phyloP scores from a whole-genome alignment of 1,140 invertebrate genomes.

The Thrips palmi region DNA sequence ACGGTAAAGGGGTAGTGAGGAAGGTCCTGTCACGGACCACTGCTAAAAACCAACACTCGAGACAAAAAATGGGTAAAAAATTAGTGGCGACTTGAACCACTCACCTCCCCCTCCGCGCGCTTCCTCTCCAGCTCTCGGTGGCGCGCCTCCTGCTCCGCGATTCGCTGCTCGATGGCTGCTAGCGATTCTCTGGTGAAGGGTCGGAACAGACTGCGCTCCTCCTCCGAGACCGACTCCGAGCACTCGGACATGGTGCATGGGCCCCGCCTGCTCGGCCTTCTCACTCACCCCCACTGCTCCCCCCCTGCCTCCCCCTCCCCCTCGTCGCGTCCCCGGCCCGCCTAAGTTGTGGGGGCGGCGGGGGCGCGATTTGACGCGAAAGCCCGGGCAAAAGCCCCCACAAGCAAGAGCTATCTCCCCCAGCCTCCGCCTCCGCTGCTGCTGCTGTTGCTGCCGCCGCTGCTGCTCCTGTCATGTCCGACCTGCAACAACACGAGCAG shows the following conservation, averaged over 20 bases:
- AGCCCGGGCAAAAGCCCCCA: too few relatives aligned
- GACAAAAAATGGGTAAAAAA: neutral
- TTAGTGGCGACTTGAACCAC: too few relatives aligned
- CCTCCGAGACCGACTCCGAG: conserved; percentile 76
- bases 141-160: conserved; percentile 85
- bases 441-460: too few relatives aligned
- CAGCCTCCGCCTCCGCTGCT: too few relatives aligned
- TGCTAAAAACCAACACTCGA: neutral
- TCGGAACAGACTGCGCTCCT: conserved; percentile 89
- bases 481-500: too few relatives aligned
- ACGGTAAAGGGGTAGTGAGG: neutral
- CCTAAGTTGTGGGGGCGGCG: too few relatives aligned
- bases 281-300: conserved; percentile 10
- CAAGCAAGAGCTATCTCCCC: too few relatives aligned
- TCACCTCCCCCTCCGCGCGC: conserved; percentile 84
- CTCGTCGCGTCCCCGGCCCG: too few relatives aligned
- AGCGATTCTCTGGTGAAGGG: conserved; percentile 94
- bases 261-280: conserved; percentile 10
- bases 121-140: conserved; percentile 91
- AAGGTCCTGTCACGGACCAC: neutral
- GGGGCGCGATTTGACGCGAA: too few relatives aligned
- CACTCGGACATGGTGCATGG: conserved; percentile 54
- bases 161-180: conserved; percentile 78
- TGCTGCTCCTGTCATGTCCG: too few relatives aligned
- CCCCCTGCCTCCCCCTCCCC: too few relatives aligned